Conservation (phyloP, 2,888 invertebrate species). For the Choristoneura rosaceana region DNA sequence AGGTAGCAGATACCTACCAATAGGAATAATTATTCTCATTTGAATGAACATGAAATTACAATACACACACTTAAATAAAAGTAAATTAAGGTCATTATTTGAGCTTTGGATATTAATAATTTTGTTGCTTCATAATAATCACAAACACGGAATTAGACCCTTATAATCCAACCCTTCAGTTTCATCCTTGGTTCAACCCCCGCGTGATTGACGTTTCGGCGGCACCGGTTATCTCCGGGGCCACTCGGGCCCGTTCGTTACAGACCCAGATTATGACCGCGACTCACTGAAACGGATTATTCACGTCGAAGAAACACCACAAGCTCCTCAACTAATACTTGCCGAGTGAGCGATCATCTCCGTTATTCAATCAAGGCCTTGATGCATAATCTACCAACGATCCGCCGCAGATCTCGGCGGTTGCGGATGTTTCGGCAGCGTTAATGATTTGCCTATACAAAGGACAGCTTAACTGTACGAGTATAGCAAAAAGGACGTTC, state of each 20-base stretch:
- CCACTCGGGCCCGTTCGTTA: slow-evolving; percentile 56
- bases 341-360: slow-evolving; percentile 32
- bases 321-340: slow-evolving; percentile 35
- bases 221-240: slow-evolving; percentile 64
- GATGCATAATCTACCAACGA: slow-evolving; percentile 22
- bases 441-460: slow-evolving; percentile 4
- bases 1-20: neutral
- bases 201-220: slow-evolving; percentile 77
- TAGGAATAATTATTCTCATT: slow-evolving; percentile 3
- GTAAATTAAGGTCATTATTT: slow-evolving; percentile 70
- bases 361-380: slow-evolving; percentile 31
- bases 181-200: slow-evolving; percentile 70
- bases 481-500: neutral
- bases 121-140: slow-evolving; percentile 60
- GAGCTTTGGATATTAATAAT: slow-evolving; percentile 77
- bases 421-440: slow-evolving; percentile 4
- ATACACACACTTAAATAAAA: slow-evolving; percentile 68
- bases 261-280: slow-evolving; percentile 63
- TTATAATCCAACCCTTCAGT: slow-evolving; percentile 82
- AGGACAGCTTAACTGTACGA: neutral
- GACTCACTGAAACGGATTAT: slow-evolving; percentile 52
- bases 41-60: slow-evolving; percentile 46
- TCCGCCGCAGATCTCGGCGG: slow-evolving; percentile 5
- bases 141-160: slow-evolving; percentile 70
- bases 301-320: slow-evolving; percentile 41